These are phyloP conservation scores for Gymnodraco acuticeps DNA, from an alignment of 2,797 vertebrate genomes.

Conservation along the genomic window DNA sequence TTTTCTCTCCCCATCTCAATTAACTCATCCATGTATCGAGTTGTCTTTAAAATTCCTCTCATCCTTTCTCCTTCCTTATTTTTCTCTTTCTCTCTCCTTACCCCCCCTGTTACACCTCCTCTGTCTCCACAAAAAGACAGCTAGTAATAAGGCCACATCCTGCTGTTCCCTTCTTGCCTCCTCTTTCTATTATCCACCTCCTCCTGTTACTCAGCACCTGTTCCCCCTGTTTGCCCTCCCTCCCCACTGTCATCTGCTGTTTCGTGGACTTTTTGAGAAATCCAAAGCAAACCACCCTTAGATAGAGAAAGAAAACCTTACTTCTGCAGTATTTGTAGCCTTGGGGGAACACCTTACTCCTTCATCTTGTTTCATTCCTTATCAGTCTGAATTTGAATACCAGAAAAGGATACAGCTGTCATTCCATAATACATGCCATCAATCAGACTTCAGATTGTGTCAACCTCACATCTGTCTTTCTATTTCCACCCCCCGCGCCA, in stretches of 20 bases:
- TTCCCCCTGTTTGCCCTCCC: constrained; percentile 11
- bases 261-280: constrained; percentile 7
- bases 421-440: constrained; percentile 38
- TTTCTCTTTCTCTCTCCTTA: not conserved
- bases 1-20: not conserved
- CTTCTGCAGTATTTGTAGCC: constrained; percentile 20
- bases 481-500: not conserved
- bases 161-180: constrained; percentile 42
- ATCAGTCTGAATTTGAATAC: constrained; percentile 44
- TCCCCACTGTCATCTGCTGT: constrained; percentile 32
- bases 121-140: constrained; percentile 17
- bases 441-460: constrained; percentile 33
- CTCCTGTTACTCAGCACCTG: constrained; percentile 45
- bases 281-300: constrained; percentile 10
- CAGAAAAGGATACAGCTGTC: constrained; percentile 31
- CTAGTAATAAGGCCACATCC: constrained; percentile 50
- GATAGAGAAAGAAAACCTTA: constrained; percentile 23
- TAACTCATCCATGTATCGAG: not conserved
- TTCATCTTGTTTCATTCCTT: constrained; percentile 17
- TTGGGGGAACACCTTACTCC: constrained; percentile 12
- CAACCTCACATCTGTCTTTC: constrained; percentile 38
- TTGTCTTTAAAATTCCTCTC: not conserved
- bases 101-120: not conserved
- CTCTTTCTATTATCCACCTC: constrained; percentile 56
- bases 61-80: not conserved